Conservation (phyloP, 2,797 vertebrate genomes). For the Periparus ater region DNA sequence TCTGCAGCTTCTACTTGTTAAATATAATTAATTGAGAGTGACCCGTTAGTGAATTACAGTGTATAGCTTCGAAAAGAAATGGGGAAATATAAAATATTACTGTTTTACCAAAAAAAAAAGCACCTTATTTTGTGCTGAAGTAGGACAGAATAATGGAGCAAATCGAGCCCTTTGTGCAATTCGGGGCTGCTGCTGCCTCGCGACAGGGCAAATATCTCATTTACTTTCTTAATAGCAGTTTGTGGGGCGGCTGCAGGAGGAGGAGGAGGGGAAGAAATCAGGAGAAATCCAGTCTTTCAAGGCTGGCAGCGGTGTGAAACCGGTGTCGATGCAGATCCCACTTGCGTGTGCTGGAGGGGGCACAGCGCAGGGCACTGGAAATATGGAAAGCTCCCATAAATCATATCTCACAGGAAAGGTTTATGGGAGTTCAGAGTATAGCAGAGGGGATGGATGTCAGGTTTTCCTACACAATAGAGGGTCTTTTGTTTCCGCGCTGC, state of each 20-base stretch:
- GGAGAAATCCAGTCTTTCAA: background rate
- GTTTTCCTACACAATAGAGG: conserved; percentile 76
- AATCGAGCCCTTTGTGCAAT: background rate
- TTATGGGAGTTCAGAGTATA: conserved; percentile 57
- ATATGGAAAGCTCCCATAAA: conserved; percentile 57
- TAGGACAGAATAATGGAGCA: background rate
- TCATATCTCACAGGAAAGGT: conserved; percentile 58
- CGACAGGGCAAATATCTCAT: background rate
- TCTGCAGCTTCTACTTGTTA: conserved; percentile 38
- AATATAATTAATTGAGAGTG: conserved; percentile 47
- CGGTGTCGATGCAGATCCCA: background rate
- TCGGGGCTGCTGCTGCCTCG: background rate
- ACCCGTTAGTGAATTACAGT: conserved; percentile 6
- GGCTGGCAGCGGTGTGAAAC: background rate
- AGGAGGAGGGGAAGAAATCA: background rate
- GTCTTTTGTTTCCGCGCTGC: conserved; percentile 76
- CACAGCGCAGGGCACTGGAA: background rate
- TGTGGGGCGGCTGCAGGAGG: background rate
- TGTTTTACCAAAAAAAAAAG: background rate
- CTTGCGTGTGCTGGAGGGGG: background rate
- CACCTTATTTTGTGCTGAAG: background rate
- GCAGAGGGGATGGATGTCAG: conserved; percentile 69
- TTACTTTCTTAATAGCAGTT: background rate
- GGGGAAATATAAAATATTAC: conserved; percentile 11
- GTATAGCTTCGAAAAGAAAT: background rate